Evolutionary conservation across 2,888 invertebrate species (phyloP).

Genomic region (Mythimna ferrago): DNA sequence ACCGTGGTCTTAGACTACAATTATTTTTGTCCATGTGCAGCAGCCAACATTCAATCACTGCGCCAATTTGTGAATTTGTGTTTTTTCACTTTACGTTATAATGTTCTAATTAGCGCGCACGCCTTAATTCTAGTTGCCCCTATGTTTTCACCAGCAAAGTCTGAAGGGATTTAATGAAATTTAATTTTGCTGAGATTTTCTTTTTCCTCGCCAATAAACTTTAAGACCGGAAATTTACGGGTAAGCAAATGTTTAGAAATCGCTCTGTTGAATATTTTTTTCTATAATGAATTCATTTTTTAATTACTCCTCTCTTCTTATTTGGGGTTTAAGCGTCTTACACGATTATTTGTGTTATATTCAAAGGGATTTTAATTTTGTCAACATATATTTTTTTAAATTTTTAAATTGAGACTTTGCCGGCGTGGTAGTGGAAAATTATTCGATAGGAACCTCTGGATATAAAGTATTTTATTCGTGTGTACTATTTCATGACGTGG

Average conservation of each 20-base stretch:
- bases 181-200: conserved; percentile 68
- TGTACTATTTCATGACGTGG: too few relatives aligned
- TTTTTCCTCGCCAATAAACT: conserved; percentile 65
- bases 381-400: too few relatives aligned
- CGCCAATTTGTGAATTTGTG: too few relatives aligned
- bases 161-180: conserved; percentile 68
- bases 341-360: conserved; percentile 17
- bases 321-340: conserved; percentile 26
- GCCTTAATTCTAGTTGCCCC: not conserved
- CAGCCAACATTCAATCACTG: too few relatives aligned
- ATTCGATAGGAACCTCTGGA: too few relatives aligned
- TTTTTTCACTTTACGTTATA: too few relatives aligned
- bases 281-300: conserved; percentile 62
- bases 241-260: conserved; percentile 67
- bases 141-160: conserved; percentile 57
- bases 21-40: too few relatives aligned
- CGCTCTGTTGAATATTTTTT: conserved; percentile 55
- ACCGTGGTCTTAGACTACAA: too few relatives aligned
- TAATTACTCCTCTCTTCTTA: conserved; percentile 57
- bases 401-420: not conserved
- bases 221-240: conserved; percentile 67
- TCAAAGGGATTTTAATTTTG: conserved; percentile 23
- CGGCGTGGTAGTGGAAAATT: too few relatives aligned
- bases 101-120: conserved; percentile 1
- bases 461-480: too few relatives aligned